Percentiles rank a stretch among this genome's conserved stretches.
Conservation (phyloP, 2,888 invertebrate genomes). For the Drosophila mayaguana region DNA sequence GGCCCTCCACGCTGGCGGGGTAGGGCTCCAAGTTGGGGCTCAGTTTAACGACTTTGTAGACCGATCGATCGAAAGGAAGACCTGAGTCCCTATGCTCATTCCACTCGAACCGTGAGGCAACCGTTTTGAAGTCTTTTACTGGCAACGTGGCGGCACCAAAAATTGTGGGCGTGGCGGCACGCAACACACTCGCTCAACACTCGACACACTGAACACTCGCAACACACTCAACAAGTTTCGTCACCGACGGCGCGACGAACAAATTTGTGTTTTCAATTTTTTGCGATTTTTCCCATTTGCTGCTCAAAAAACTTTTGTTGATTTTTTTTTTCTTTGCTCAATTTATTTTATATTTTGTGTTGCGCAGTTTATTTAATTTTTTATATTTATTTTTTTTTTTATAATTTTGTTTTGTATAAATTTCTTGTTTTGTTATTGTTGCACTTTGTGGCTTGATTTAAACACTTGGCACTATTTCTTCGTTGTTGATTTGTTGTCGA, state of each 20-base stretch:
- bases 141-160: slow-evolving; percentile 74
- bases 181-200: slow-evolving; percentile 21
- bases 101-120: slow-evolving; percentile 85
- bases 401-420: neutral
- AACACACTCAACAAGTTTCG: slow-evolving; percentile 61
- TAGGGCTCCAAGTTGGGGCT: slow-evolving; percentile 86
- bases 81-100: slow-evolving; percentile 85
- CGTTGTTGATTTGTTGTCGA: slow-evolving; percentile 27
- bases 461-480: slow-evolving; percentile 53
- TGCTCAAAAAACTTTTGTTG: slow-evolving; percentile 5
- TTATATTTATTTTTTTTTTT: neutral
- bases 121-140: slow-evolving; percentile 85
- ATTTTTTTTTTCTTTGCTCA: slow-evolving; percentile 11
- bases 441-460: slow-evolving; percentile 28
- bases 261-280: slow-evolving; percentile 12
- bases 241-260: slow-evolving; percentile 55
- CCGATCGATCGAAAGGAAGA: slow-evolving; percentile 85
- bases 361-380: slow-evolving; percentile 36
- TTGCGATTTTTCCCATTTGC: neutral
- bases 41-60: slow-evolving; percentile 86
- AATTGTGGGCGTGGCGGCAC: slow-evolving; percentile 51
- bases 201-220: slow-evolving; percentile 18
- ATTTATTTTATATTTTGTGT: slow-evolving; percentile 8
- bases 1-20: slow-evolving; percentile 86
- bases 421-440: slow-evolving; percentile 25